phyloP scores from a whole-genome alignment of 2,888 invertebrate species.

The Lochmaea capreae region DNA sequence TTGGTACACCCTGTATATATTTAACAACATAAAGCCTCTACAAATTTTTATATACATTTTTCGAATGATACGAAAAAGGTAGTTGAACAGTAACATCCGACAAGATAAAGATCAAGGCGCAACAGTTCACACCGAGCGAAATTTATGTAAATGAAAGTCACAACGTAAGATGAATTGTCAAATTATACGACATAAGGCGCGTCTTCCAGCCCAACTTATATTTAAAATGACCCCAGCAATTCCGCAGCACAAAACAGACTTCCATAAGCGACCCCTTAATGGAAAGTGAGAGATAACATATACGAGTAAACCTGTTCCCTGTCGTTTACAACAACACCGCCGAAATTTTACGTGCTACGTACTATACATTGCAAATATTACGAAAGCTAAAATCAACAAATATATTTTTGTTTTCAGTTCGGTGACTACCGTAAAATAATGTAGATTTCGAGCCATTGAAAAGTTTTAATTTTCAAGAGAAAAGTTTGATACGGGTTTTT shows the following conservation, averaged over 20 bases:
- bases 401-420: background rate
- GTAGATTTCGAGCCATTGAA: background rate
- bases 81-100: too few relatives aligned
- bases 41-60: too few relatives aligned
- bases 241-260: background rate
- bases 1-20: too few relatives aligned
- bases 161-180: too few relatives aligned
- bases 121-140: too few relatives aligned
- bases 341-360: background rate
- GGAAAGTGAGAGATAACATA: background rate
- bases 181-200: too few relatives aligned
- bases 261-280: background rate
- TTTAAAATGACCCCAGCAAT: background rate
- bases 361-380: background rate
- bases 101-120: too few relatives aligned
- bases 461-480: background rate
- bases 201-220: background rate
- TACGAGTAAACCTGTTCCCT: background rate
- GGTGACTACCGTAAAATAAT: background rate
- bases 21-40: too few relatives aligned
- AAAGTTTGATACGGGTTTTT: background rate
- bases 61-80: too few relatives aligned
- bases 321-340: background rate
- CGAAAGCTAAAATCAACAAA: background rate
- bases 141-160: too few relatives aligned